phyloP scores from a whole-genome alignment of 2,797 vertebrate species.

The Catharus ustulatus region DNA sequence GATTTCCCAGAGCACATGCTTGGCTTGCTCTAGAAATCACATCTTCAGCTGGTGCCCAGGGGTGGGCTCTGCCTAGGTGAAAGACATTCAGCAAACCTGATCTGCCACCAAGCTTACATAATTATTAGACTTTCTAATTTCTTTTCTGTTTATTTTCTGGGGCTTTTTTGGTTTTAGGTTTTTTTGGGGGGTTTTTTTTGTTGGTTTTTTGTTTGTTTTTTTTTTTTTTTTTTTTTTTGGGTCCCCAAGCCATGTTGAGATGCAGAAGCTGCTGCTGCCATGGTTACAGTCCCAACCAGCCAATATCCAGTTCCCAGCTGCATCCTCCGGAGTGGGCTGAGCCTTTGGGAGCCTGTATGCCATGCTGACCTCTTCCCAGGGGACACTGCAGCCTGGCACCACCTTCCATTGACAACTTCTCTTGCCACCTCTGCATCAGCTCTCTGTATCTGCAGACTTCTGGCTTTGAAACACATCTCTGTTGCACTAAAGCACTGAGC shows the following conservation, averaged over 20 bases:
- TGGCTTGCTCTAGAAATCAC: background rate
- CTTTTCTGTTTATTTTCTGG: background rate
- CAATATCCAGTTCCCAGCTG: background rate
- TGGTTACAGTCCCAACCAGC: conserved; percentile 72
- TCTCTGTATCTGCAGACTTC: background rate
- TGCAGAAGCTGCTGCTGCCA: conserved; percentile 73
- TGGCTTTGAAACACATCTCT: background rate
- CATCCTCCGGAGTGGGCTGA: background rate
- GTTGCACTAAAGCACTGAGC: fast-evolving
- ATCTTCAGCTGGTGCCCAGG: background rate
- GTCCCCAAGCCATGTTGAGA: conserved; percentile 48
- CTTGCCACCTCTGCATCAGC: background rate
- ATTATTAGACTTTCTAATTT: conserved; percentile 33
- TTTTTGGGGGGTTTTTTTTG: too few relatives aligned
- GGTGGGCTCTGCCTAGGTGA: background rate
- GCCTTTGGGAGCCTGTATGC: background rate
- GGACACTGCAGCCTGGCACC: background rate
- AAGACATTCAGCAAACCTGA: conserved; percentile 5
- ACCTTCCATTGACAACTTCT: background rate
- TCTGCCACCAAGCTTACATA: background rate
- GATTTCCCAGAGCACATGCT: conserved; percentile 3
- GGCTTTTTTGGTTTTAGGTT: background rate
- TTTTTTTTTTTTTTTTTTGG: background rate
- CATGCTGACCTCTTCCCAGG: background rate
- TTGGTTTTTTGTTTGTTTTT: background rate